A percentile compares a stretch with the other conserved stretches of the same genome.
Conservation (phyloP, 2,888 invertebrate genomes). For the Napeogenes inachia region DNA sequence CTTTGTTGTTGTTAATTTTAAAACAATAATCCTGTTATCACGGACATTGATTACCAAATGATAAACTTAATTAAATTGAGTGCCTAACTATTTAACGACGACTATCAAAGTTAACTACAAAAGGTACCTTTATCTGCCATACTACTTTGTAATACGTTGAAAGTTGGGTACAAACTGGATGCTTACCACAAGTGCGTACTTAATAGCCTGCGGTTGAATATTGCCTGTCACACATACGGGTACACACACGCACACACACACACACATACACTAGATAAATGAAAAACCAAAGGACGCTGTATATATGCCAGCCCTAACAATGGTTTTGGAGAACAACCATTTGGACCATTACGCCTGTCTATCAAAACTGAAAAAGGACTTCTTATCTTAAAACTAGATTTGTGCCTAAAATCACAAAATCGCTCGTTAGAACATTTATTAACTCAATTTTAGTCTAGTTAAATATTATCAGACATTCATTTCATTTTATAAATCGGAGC, state of each 20-base stretch:
- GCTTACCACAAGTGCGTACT: not conserved
- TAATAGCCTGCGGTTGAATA: slow-evolving; percentile 1
- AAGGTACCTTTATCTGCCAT: no score
- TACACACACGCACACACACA: not conserved
- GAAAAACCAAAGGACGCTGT: slow-evolving; percentile 11
- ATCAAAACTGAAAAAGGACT: slow-evolving; percentile 22
- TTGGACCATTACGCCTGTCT: slow-evolving; percentile 25
- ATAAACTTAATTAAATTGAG: no score
- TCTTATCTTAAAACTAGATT: slow-evolving; percentile 15
- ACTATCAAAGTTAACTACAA: no score
- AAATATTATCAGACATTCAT: no score
- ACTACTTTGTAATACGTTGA: not conserved
- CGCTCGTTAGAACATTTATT: no score
- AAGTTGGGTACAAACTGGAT: no score
- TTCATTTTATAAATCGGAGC: no score
- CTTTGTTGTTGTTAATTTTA: no score
- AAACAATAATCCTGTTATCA: no score
- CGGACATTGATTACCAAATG: no score
- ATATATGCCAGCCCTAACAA: slow-evolving; percentile 20
- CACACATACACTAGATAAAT: slow-evolving; percentile 14
- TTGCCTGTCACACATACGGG: slow-evolving; percentile 1
- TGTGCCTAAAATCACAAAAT: not conserved
- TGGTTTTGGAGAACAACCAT: slow-evolving; percentile 19
- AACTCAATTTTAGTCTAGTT: no score
- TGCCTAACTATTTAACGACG: no score